These are phyloP conservation scores for Hephaestus fuliginosus DNA, from an alignment of 2,797 vertebrate species.

Conservation along the genomic window DNA sequence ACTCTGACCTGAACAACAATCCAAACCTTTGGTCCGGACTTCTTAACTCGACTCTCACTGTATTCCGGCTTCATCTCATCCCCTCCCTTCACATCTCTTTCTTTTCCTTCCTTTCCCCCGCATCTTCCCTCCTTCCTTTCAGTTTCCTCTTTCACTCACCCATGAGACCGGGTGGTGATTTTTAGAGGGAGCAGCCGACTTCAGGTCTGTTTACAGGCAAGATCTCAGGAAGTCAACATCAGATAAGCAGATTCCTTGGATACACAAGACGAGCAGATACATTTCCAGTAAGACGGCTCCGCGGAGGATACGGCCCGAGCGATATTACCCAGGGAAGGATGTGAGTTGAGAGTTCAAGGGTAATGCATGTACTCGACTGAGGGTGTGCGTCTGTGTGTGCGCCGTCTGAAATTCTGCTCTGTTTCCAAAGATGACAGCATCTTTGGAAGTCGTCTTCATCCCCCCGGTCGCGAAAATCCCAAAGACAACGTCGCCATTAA, in stretches of 20 bases:
- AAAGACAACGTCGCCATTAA: conserved; percentile 44
- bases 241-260: conserved; percentile 82
- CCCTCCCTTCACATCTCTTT: conserved; percentile 35
- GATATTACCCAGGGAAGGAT: conserved; percentile 73
- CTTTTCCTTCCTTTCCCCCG: conserved; percentile 59
- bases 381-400: conserved; percentile 10
- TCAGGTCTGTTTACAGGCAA: conserved; percentile 77
- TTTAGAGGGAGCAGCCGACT: conserved; percentile 54
- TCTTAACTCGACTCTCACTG: conserved; percentile 27
- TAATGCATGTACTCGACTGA: conserved; percentile 55
- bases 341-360: conserved; percentile 69
- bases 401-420: neutral
- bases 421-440: conserved; percentile 62
- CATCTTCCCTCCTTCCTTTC: conserved; percentile 67
- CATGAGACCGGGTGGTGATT: conserved; percentile 63
- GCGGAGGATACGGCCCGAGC: conserved; percentile 50
- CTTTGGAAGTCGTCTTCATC: conserved; percentile 54
- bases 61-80: conserved; percentile 42
- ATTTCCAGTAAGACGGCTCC: conserved; percentile 70
- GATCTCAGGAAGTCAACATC: conserved; percentile 82
- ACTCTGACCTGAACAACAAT: conserved; percentile 30
- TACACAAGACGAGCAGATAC: conserved; percentile 76
- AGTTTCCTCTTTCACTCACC: conserved; percentile 71
- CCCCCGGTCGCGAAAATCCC: conserved; percentile 19
- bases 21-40: conserved; percentile 33